phyloP scores from a whole-genome alignment of 2,888 invertebrate genomes.

The Andrena haemorrhoa region DNA sequence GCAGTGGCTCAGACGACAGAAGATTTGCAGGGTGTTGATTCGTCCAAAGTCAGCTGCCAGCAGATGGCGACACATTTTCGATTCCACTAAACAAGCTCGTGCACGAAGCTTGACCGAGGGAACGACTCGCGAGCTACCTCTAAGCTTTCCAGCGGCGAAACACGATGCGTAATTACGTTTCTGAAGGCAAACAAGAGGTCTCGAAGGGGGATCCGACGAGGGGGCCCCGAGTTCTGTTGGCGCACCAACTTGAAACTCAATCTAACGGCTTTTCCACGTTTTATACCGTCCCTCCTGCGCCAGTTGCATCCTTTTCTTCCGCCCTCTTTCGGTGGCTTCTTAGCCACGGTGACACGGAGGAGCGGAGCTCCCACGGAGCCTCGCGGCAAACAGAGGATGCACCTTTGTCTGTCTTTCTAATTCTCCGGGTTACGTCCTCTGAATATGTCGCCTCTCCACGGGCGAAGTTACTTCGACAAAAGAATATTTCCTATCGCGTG shows the following conservation, averaged over 20 bases:
- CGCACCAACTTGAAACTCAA: slow-evolving; percentile 79
- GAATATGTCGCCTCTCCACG: slow-evolving; percentile 24
- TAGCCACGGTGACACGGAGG: slow-evolving; percentile 31
- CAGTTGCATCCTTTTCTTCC: slow-evolving; percentile 1
- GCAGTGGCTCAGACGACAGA: too few relatives aligned
- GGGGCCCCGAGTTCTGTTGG: slow-evolving; percentile 69
- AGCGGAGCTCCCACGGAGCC: slow-evolving; percentile 25
- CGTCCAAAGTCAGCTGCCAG: not conserved
- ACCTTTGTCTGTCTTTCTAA: slow-evolving; percentile 55
- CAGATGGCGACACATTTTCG: not conserved
- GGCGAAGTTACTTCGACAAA: not conserved
- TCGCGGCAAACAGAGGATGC: slow-evolving; percentile 44
- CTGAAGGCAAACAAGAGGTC: slow-evolving; percentile 58
- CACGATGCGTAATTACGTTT: slow-evolving; percentile 57
- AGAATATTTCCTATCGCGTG: slow-evolving; percentile 20
- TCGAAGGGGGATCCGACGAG: slow-evolving; percentile 17
- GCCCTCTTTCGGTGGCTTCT: slow-evolving; percentile 23
- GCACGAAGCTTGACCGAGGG: slow-evolving; percentile 28
- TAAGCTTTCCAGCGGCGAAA: slow-evolving; percentile 25
- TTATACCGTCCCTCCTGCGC: slow-evolving; percentile 43
- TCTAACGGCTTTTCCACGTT: slow-evolving; percentile 70
- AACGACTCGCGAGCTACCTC: slow-evolving; percentile 17
- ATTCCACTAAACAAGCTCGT: slow-evolving; percentile 3
- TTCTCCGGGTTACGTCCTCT: slow-evolving; percentile 42
- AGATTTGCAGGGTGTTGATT: not conserved